Conservation (phyloP, 1,140 invertebrate species). For the Triops longicaudatus region DNA sequence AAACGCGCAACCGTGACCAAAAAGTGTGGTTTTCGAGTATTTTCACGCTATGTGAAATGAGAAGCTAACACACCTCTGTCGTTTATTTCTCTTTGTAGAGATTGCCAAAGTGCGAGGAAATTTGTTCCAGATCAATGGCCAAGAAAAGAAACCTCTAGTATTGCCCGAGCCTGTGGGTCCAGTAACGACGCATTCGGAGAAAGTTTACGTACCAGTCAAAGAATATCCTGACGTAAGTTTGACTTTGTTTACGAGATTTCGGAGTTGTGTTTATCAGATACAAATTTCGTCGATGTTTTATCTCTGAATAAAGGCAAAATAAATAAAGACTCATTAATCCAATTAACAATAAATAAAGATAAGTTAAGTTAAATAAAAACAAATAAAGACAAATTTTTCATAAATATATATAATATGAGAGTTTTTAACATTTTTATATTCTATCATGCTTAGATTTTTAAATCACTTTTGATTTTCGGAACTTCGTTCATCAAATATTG, state of each 20-base stretch:
- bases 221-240: constrained; percentile 97
- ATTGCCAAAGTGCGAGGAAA: constrained; percentile 94
- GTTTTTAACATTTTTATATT: too few species aligned
- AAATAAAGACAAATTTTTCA: too few species aligned
- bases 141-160: constrained; percentile 83
- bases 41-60: not conserved
- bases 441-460: too few species aligned
- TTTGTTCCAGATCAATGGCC: constrained; percentile 96
- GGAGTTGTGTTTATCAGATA: too few species aligned
- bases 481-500: too few species aligned
- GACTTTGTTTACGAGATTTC: not conserved
- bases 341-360: too few species aligned
- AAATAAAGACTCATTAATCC: too few species aligned
- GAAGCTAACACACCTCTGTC: constrained; percentile 34
- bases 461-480: too few species aligned
- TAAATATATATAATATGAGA: too few species aligned
- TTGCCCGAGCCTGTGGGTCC: constrained; percentile 89
- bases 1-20: constrained; percentile 12
- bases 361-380: too few species aligned
- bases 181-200: constrained; percentile 87
- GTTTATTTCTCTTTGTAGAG: constrained; percentile 65
- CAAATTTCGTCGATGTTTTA: too few species aligned
- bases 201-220: constrained; percentile 98
- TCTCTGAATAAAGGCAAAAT: too few species aligned
- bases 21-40: not conserved